phyloP scores from a whole-genome alignment of 2,113 vertebrate species.

The Callionymus lyra region DNA sequence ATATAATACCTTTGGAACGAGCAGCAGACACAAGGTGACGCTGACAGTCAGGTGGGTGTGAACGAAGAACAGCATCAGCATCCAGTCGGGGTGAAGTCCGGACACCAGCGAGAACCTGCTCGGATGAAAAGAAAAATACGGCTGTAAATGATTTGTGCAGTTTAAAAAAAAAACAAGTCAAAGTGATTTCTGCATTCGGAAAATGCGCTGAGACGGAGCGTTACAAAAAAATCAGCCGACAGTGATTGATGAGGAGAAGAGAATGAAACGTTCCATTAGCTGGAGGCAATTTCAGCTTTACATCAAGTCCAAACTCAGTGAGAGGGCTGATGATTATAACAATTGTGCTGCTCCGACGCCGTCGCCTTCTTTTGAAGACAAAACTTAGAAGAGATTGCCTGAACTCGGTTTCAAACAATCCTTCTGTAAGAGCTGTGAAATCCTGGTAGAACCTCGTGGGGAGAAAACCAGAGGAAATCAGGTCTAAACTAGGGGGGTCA shows the following conservation, averaged over 20 bases:
- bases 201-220: background rate
- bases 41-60: constrained; percentile 96
- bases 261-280: constrained; percentile 2
- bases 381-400: no score
- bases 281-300: background rate
- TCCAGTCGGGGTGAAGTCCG: constrained; percentile 92
- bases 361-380: background rate
- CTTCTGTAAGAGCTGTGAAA: no score
- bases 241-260: constrained; percentile 6
- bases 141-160: background rate
- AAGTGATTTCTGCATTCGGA: background rate
- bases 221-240: constrained; percentile 7
- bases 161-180: constrained; percentile 1
- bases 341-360: background rate
- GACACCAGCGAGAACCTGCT: constrained; percentile 85
- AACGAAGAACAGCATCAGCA: constrained; percentile 90
- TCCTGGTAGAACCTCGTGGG: no score
- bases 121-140: background rate
- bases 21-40: constrained; percentile 83
- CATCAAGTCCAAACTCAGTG: constrained; percentile 1
- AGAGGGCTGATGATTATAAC: no score
- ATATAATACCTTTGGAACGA: constrained; percentile 91
- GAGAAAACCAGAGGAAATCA: no score
- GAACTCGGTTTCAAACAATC: no score
- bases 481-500: no score